Evolutionary conservation across 2,888 invertebrate genomes (phyloP), one percentile per base, ranked within the genome.

Genomic region (Meliscaeva auricollis): DNA sequence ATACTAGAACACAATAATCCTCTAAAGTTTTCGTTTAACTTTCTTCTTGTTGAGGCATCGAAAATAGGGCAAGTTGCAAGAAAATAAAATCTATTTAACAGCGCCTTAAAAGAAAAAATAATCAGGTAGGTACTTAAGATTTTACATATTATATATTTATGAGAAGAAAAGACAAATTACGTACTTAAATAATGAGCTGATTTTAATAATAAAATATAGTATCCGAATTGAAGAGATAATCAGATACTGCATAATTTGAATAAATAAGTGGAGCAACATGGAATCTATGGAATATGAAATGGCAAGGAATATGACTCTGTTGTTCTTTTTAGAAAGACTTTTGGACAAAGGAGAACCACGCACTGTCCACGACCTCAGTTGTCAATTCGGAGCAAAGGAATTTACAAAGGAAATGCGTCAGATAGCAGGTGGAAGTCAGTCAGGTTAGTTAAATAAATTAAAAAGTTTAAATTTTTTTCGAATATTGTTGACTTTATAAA

Each of bases 331-430:
- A 92, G 99, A 99, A 94, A 96, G 98, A 90, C 94, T 99, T 89
- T 95, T 99, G 95, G 98, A 99, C 93, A 98, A 98, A 93, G 92
- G 97, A 89, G 97, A 97, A 92, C 97, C 98, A 88, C 95, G 99
- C 92, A 98, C 98, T 88, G 94, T 99, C 90, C 98, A 98, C 93
- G 99, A 99, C 93, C 94, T 99, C 89, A 98, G 98, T 92, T 99
- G 99, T 93, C 98, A 99, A 93, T 99, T 99, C 93, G 99, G 99
- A 90, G 98, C 99, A 89, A 98, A 98, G 93, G 99, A 98, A 89
- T 99, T 99, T 93, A 98, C 99, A 26, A 97, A 98, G 93, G 99
- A 99, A 94, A 99, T 99, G 99, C 94, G 98, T 89, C 98, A 98
- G 93, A 97, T 97, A 89, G 97, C 97, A 89, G 97, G 99, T 88